phyloP scores from a whole-genome alignment of 2,888 invertebrate species.

The Scaptomyza polygonia region DNA sequence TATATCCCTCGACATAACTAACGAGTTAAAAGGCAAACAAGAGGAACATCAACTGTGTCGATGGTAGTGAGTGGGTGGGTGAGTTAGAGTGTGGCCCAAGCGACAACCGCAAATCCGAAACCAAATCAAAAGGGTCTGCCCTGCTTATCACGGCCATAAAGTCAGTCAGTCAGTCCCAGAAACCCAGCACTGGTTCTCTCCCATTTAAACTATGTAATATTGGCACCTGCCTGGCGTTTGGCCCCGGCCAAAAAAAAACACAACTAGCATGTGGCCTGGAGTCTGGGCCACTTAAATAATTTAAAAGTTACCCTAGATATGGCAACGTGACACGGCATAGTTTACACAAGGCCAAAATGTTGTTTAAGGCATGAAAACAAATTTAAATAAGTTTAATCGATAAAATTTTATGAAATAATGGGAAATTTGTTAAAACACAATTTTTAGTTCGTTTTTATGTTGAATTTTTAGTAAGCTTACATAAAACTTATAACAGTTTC shows the following conservation, averaged over 20 bases:
- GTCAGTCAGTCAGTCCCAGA: constrained; percentile 54
- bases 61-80: background rate
- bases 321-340: constrained; percentile 29
- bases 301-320: constrained; percentile 42
- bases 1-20: constrained; percentile 65
- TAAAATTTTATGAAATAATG: no score
- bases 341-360: no score
- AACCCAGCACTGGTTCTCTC: constrained; percentile 14
- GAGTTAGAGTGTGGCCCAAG: constrained; percentile 11
- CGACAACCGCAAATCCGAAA: constrained; percentile 77
- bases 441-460: no score
- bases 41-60: constrained; percentile 27
- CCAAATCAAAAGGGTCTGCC: constrained; percentile 76
- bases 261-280: constrained; percentile 22
- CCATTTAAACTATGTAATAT: constrained; percentile 75
- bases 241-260: constrained; percentile 2
- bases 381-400: no score
- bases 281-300: constrained; percentile 61
- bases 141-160: constrained; percentile 79
- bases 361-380: no score
- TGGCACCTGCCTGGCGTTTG: constrained; percentile 63
- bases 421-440: no score
- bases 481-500: background rate
- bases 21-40: constrained; percentile 70
- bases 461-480: background rate